A percentile compares a stretch with the other conserved stretches of the same genome.
These are phyloP conservation scores for Clarias laeviceps DNA, from an alignment of 2,797 vertebrate species.

Conservation along the genomic window DNA sequence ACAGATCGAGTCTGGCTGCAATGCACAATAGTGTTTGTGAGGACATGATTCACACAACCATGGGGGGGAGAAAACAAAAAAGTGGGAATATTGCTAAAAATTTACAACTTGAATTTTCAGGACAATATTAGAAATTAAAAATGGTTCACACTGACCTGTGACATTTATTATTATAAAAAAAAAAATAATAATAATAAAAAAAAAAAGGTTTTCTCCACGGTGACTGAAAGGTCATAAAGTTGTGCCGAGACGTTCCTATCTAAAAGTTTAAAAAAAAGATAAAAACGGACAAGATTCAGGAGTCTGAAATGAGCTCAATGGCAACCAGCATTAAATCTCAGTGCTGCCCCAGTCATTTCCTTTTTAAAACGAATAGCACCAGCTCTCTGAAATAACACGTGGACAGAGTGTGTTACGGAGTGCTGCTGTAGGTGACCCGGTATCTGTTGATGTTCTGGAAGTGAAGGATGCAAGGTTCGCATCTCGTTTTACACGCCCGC, in stretches of 20 bases:
- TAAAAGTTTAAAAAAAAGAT: constrained; percentile 50
- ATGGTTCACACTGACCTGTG: constrained; percentile 5
- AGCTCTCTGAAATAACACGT: constrained; percentile 9
- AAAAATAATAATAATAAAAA: not conserved
- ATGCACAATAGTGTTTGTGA: constrained; percentile 35
- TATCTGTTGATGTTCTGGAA: constrained; percentile 96
- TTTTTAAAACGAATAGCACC: constrained; percentile 19
- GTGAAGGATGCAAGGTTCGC: constrained; percentile 87
- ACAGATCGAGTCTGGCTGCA: constrained; percentile 4
- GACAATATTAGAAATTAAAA: constrained; percentile 6
- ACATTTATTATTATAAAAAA: not conserved
- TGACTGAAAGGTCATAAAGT: constrained; percentile 32
- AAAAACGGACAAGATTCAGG: constrained; percentile 31
- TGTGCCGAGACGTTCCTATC: constrained; percentile 25
- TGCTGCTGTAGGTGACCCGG: constrained; percentile 88
- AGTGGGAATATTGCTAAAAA: constrained; percentile 29
- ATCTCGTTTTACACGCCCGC: constrained; percentile 88
- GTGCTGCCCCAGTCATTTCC: constrained; percentile 47
- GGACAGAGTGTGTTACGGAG: constrained; percentile 50
- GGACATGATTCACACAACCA: constrained; percentile 33
- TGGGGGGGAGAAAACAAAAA: not conserved
- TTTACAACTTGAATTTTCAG: constrained; percentile 7
- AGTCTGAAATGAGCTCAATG: constrained; percentile 38
- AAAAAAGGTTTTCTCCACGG: not conserved
- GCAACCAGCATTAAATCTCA: constrained; percentile 51